Evolutionary conservation across 2,888 invertebrate genomes (phyloP).

Genomic region (Leptopterna dolabrata): DNA sequence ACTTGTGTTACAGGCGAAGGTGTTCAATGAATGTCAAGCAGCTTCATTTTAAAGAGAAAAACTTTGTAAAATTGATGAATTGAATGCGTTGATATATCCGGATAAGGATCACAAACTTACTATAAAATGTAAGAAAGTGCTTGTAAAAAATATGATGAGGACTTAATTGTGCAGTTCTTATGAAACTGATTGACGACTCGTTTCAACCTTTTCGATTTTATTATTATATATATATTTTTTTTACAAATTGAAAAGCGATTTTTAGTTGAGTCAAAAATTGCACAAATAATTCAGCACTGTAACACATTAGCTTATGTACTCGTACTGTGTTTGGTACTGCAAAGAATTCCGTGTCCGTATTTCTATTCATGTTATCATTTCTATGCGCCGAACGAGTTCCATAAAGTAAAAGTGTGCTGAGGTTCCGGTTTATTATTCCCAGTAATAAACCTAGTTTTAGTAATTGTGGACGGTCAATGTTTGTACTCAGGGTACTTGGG

Average conservation of each 20-base stretch:
- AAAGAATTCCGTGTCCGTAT: background rate
- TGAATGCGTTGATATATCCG: background rate
- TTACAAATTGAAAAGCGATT: background rate
- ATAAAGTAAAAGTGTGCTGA: background rate
- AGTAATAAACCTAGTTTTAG: conserved; percentile 1
- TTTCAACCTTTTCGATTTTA: background rate
- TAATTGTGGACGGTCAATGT: conserved; percentile 71
- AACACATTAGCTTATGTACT: background rate
- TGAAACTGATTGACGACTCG: conserved; percentile 40
- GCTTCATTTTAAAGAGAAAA: conserved; percentile 12
- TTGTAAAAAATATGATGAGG: background rate
- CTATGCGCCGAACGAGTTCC: background rate
- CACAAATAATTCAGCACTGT: conserved; percentile 15
- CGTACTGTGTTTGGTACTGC: background rate
- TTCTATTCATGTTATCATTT: background rate
- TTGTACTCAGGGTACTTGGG: conserved; percentile 80
- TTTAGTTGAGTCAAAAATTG: background rate
- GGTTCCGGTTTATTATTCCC: background rate
- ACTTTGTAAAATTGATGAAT: background rate
- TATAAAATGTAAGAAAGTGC: background rate
- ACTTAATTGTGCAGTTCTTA: background rate
- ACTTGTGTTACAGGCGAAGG: background rate
- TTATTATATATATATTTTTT: background rate
- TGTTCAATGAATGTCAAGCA: conserved; percentile 35
- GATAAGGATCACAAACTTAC: background rate